Percentiles rank a stretch among this genome's conserved stretches.
These are phyloP conservation scores for Leptinotarsa juncta DNA, from an alignment of 2,888 invertebrate genomes.

Conservation along the genomic window DNA sequence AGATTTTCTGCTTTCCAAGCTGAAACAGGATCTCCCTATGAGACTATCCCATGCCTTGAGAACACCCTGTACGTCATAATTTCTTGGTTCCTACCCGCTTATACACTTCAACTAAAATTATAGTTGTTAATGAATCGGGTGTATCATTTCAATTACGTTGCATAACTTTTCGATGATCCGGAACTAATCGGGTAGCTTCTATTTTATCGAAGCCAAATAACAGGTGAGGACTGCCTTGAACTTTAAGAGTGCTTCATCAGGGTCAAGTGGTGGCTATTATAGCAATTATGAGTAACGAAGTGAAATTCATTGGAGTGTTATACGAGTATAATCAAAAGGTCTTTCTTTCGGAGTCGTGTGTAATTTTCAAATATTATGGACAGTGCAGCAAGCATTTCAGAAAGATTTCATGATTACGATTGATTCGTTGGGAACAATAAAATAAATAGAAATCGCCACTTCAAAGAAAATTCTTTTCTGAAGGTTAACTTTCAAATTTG, in stretches of 20 bases:
- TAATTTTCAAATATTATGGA: slow-evolving; percentile 5
- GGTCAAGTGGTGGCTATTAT: slow-evolving; percentile 27
- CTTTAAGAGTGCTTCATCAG: slow-evolving; percentile 26
- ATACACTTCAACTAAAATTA: neutral
- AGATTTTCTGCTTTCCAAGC: no score
- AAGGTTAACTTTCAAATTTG: no score
- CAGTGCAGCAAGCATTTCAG: neutral
- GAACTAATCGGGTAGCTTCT: slow-evolving; percentile 17
- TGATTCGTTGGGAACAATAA: neutral
- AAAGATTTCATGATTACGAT: neutral
- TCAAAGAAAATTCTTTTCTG: no score
- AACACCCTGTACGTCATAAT: no score
- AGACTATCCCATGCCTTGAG: no score
- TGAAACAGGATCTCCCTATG: no score
- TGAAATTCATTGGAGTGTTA: slow-evolving; percentile 21
- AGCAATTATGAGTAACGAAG: slow-evolving; percentile 22
- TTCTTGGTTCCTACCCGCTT: neutral
- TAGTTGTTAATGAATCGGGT: neutral
- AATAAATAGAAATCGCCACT: no score
- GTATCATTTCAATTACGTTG: neutral
- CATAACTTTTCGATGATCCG: slow-evolving; percentile 7
- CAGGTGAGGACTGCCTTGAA: slow-evolving; percentile 26
- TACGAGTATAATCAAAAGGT: slow-evolving; percentile 19
- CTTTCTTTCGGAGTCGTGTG: neutral
- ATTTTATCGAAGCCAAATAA: slow-evolving; percentile 6